Base-by-base conservation (phyloP, 1,140 invertebrate species). In the Theocolax elegans region DNA sequence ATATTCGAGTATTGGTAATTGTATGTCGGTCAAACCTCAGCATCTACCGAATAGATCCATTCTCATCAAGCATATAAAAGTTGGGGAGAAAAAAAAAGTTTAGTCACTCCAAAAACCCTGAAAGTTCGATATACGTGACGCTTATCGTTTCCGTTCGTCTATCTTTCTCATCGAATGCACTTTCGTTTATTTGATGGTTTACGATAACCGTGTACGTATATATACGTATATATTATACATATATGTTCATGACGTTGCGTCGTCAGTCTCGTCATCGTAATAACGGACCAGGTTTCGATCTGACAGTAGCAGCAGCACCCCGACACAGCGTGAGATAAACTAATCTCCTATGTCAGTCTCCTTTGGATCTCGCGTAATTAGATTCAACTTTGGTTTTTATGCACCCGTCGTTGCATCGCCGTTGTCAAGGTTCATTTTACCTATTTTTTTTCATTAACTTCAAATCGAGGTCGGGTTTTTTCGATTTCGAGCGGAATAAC, bases 261-360 rank as follows among this genome's bases (percentile, higher is more conserved):
- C 17, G 56, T 42, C 19, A 7, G 17, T 38, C 27, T 25, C 19
- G 49, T 29, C 46, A 25, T 25, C 42, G 49, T 53, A 42, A 65
- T 54, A 54, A 42, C 29, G 51, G 15, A 8, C 23, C 35, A 1
- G 46, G 64, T 67, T 75, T 46, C 64, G 49, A 74, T 67, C 64
- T 48, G 40, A 25, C 21, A 67, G 46, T 25, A 31, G 27, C 9
- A 17, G 27, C 21, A 67, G 46, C 25, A 31, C 21, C 9, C 25
- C 8, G 49, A 67, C 70, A 17, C 74, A 75, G 64, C 71, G 7
- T 49, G 67, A 69, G 71, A 73, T 75, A 76, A 75, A 75, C 56
- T 74, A 76, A 75, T 76, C 59, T 75, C 40, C 44, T 65, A 7
- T 44, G 46, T 13, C 67, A 62, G 58, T 27, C 21, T 40, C 53